Evolutionary conservation across 2,797 vertebrate species (phyloP), one percentile per base, ranked within the genome.

Genomic region (Apodemus agrarius): DNA sequence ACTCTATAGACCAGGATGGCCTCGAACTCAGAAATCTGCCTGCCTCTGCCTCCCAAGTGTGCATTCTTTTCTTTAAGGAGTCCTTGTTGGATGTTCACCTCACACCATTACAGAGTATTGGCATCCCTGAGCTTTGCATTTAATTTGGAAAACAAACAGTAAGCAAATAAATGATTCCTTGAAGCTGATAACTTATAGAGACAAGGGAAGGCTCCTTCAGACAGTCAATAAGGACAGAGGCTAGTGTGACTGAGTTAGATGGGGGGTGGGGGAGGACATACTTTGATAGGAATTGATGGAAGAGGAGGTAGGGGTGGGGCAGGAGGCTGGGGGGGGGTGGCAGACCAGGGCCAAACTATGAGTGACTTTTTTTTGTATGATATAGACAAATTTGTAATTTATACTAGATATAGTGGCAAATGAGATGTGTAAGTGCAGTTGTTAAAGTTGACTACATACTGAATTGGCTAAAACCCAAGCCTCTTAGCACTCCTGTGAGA

Each of bases 121-220:
- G 4, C 22, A 72, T 37, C 13, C 21, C 84, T 49, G 46, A 83
- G 6, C 3, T 78, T 88, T 92, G 63, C 40, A 49, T 78, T 91
- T 89, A 14, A 69, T 16, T 16, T 49, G 14, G 22, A 61, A 54
- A 26, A 81, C 31, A 63, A 83, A 75, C 13, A 74, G 16, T 21
- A 91, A 93, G 61, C 22, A 86, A 40, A 72, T 54, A 74, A 34
- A 31, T 61, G 21, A 65, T 63, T 46, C 74, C 46, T 31, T 92
- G 86, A 93, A 81, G 91, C n/a, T 22, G 37, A 29, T 72, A 31
- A 86, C 26, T 75, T 93, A 59, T 54, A 78, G 75, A 91, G 29
- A n/a, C n/a, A 93, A 91, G n/a, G 29, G 54, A 80, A 90, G 46
- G 31, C 63, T 26, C 6, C 74, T 74, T 22, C 19, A 40, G 67